Conservation (phyloP, 2,113 vertebrate genomes). For the Camelus dromedarius region DNA sequence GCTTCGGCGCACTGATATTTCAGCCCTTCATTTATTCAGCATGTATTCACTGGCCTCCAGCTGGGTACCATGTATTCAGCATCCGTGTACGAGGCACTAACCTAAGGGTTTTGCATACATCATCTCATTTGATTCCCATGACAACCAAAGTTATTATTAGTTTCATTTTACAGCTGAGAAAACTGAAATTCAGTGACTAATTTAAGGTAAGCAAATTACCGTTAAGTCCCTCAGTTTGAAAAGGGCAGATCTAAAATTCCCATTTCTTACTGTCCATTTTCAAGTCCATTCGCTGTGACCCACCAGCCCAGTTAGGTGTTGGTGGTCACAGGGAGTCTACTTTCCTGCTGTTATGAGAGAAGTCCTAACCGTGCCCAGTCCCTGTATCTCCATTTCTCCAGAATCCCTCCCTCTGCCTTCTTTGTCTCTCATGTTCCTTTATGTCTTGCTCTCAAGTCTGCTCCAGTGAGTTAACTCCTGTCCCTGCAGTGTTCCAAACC, state of each 20-base stretch:
- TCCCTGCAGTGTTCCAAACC: not conserved
- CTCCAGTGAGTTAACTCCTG: not conserved
- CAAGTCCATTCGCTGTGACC: not conserved
- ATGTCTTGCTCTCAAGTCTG: not conserved
- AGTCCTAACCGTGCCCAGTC: no score
- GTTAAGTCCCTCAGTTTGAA: not conserved
- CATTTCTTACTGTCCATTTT: not conserved
- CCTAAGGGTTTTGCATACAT: not conserved
- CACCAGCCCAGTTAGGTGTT: not conserved
- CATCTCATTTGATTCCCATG: not conserved
- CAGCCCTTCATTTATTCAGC: not conserved
- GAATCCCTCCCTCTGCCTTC: not conserved
- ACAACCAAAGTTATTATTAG: not conserved
- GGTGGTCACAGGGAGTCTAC: not conserved
- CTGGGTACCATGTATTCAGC: not conserved
- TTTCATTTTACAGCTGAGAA: constrained; percentile 40
- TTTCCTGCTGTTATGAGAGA: not conserved
- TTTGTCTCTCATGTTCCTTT: not conserved
- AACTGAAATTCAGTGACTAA: not conserved
- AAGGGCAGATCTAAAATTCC: not conserved
- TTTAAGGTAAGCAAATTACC: not conserved
- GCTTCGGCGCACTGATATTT: not conserved
- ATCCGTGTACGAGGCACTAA: not conserved
- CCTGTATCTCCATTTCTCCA: not conserved
- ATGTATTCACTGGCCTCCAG: not conserved